Base-by-base conservation (phyloP, 2,113 vertebrate species). In the Cariama cristata region DNA sequence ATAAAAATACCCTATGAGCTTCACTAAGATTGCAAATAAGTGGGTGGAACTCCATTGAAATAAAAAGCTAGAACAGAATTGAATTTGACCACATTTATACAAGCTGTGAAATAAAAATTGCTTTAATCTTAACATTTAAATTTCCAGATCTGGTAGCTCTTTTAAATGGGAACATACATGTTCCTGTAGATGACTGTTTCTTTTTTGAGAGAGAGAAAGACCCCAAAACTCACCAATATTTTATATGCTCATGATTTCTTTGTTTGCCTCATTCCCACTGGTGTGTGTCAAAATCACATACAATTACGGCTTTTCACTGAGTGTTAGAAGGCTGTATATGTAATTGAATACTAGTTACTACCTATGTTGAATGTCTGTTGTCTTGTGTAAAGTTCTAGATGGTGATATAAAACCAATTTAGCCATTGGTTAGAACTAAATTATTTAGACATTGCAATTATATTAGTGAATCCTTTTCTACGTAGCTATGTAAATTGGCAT, bases 41-140 rank as follows among this genome's bases (percentile, higher is more conserved):
- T 95, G 79, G 60, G 68, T 96, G 83, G 92, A 91, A 92, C 52
- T 74, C 82, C 55, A 88, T 14, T 89, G 60, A 96, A 93, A 92
- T 79, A 86, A 88, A 91, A 91, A 94, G 30, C 53, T 83, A 72
- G 45, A 95, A 62, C 50, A 90, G 50, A 77, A 79, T 56, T 93
- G 27, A 93, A 92, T 93, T 92, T 83, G 32, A 89, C 49, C 58
- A 82, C 38, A n/a, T 76, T 79, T 91, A 88, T 74, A 58, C 44
- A 83, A 86, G 26, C 93, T n/a, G 42, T 47, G 35, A 93, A 95
- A 93, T 83, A 47, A 88, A 95, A 83, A 66, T 44, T 50, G 14
- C 26, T 92, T 90, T 92, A 59, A 79, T 66, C 18, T 88, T 86
- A 95, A 72, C 52, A 67, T 72, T 73, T 88, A 71, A 24, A 63